Conservation (phyloP, 23 tunicate genomes). For the Styela plicata region DNA sequence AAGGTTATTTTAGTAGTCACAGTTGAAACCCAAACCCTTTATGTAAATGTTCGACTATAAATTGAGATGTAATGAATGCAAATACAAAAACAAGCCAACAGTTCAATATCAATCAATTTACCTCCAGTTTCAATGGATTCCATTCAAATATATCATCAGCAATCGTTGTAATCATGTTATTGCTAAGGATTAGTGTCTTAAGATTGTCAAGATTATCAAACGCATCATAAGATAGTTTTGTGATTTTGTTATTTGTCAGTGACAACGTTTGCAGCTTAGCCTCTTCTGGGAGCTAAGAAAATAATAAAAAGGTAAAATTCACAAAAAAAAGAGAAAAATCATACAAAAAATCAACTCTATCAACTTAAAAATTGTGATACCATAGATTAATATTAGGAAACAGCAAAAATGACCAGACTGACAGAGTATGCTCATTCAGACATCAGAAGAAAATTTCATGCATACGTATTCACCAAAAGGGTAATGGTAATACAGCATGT, state of each 20-base stretch:
- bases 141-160: slow-evolving; percentile 98
- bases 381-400: no score
- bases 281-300: slow-evolving; percentile 60
- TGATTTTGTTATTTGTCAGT: slow-evolving; percentile 51
- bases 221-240: slow-evolving; percentile 56
- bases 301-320: no score
- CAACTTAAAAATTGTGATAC: no score
- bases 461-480: no score
- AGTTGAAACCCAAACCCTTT: background rate
- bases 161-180: slow-evolving; percentile 54
- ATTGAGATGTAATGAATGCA: background rate
- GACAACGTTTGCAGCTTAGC: slow-evolving; percentile 35
- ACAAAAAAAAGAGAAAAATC: no score
- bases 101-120: slow-evolving; percentile 9
- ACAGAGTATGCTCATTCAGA: no score
- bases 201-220: slow-evolving; percentile 89
- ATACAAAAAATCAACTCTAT: no score
- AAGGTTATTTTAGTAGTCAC: background rate
- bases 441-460: no score
- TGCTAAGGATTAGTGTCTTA: slow-evolving; percentile 51
- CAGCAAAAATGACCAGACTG: no score
- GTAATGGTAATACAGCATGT: no score
- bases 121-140: slow-evolving; percentile 91
- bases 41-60: no score
- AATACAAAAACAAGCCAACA: background rate